These are phyloP conservation scores for Zaprionus ghesquierei DNA, from an alignment of 1,140 invertebrate genomes.

Conservation along the genomic window DNA sequence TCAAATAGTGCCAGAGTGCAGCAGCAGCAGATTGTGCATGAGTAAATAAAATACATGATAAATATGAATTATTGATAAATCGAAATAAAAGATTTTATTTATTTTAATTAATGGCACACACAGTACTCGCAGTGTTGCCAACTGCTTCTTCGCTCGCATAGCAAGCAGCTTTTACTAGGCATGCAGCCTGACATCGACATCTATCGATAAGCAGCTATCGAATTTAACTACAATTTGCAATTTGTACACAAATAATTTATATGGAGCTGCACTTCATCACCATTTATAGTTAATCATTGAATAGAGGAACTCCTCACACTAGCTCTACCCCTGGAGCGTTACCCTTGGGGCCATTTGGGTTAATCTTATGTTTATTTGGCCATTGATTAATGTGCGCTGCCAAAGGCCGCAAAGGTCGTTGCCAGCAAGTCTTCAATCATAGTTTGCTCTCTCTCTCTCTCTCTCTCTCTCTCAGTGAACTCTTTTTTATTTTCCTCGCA, in stretches of 20 bases:
- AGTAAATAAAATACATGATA: not conserved
- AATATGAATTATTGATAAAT: not conserved
- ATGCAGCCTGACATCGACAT: not conserved
- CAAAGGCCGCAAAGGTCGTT: slow-evolving; percentile 37
- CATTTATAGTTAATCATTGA: too few species aligned
- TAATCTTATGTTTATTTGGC: slow-evolving; percentile 73
- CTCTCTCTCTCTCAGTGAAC: not conserved
- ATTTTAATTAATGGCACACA: not conserved
- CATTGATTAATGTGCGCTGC: slow-evolving; percentile 63
- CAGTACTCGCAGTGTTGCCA: not conserved
- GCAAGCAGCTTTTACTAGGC: too few species aligned
- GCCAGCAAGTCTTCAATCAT: slow-evolving; percentile 69
- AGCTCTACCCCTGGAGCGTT: not conserved
- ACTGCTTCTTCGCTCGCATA: too few species aligned
- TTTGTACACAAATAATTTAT: too few species aligned
- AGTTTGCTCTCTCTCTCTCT: slow-evolving; percentile 30
- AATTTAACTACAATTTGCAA: not conserved
- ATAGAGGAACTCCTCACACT: too few species aligned
- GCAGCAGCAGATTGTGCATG: not conserved
- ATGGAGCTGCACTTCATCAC: too few species aligned
- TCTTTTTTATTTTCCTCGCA: not conserved
- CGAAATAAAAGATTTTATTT: not conserved
- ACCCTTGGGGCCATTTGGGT: slow-evolving; percentile 59
- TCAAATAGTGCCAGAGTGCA: not conserved
- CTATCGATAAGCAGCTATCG: not conserved